A percentile compares a stretch with the other conserved stretches of the same genome.
phyloP scores from a whole-genome alignment of 2,797 vertebrate species.

The Peromyscus melanophrys region DNA sequence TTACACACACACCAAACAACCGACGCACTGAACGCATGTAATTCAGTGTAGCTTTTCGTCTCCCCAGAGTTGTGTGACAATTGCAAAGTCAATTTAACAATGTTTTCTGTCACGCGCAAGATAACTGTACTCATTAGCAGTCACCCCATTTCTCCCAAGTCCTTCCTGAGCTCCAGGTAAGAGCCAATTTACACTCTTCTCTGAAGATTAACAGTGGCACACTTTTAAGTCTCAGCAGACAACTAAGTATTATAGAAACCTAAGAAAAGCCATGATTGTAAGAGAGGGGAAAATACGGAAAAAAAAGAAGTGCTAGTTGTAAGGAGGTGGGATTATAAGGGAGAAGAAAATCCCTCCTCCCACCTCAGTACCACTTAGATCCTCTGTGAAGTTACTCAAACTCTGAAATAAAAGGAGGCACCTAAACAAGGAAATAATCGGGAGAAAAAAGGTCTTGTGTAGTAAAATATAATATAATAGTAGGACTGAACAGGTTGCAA shows the following conservation, averaged over 20 bases:
- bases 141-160: background rate
- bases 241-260: background rate
- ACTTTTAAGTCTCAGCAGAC: constrained; percentile 12
- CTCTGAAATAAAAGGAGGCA: background rate
- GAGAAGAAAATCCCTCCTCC: background rate
- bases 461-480: background rate
- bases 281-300: background rate
- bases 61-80: constrained; percentile 23
- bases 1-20: background rate
- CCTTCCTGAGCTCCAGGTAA: background rate
- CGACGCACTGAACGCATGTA: background rate
- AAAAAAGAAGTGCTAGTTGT: background rate
- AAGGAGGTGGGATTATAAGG: background rate
- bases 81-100: background rate
- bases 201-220: background rate
- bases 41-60: background rate
- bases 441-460: background rate
- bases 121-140: background rate
- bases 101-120: background rate
- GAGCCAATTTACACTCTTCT: background rate
- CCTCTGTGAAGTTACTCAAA: constrained; percentile 3
- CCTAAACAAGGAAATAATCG: background rate
- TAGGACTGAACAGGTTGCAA: background rate
- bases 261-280: background rate
- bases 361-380: background rate